A percentile compares a stretch with the other conserved stretches of the same genome.
Conservation (phyloP, 2,113 vertebrate species). For the Xiphophorus couchianus region DNA sequence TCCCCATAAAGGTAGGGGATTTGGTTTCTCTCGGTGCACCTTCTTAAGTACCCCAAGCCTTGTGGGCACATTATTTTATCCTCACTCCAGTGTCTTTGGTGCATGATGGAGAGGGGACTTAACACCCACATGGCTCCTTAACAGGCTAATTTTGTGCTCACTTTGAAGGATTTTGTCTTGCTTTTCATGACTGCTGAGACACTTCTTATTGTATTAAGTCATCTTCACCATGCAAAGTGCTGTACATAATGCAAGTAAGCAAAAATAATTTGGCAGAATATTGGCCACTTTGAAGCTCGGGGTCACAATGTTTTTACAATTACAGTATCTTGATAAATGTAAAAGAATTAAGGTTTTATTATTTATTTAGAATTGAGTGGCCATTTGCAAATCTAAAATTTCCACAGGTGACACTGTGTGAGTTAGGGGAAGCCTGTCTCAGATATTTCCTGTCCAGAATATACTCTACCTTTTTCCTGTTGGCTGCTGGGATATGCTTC, state of each 20-base stretch:
- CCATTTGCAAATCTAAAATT: too few species aligned
- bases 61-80: conserved; percentile 33
- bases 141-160: conserved; percentile 5
- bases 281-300: too few species aligned
- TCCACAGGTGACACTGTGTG: too few species aligned
- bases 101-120: neutral
- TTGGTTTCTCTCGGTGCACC: conserved; percentile 28
- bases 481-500: neutral
- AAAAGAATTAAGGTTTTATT: too few species aligned
- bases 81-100: conserved; percentile 20
- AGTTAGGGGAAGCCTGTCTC: too few species aligned
- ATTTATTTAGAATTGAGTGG: too few species aligned
- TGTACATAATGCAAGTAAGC: neutral
- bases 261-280: too few species aligned
- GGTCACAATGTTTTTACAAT: too few species aligned
- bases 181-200: neutral
- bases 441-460: neutral
- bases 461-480: neutral
- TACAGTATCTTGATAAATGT: too few species aligned
- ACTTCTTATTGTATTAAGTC: neutral
- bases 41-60: conserved; percentile 27
- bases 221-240: neutral
- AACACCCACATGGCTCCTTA: neutral
- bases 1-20: conserved; percentile 21
- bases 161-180: neutral